A percentile compares a stretch with the other conserved stretches of the same genome.
Conservation (phyloP, 2,113 vertebrate genomes). For the Pontoporia blainvillei region DNA sequence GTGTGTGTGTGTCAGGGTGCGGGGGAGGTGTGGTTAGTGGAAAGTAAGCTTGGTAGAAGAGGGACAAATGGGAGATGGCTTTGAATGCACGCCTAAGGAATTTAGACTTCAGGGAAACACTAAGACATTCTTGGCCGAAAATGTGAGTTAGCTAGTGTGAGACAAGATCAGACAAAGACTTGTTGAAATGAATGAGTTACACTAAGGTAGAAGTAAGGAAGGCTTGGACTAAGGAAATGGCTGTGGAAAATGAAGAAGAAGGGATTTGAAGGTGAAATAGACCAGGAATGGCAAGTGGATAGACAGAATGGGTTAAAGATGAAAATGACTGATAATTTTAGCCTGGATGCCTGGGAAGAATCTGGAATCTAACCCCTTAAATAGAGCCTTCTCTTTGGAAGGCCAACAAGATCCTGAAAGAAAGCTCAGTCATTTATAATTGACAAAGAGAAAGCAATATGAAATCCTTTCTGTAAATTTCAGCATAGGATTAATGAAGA, state of each 20-base stretch:
- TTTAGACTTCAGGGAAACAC: neutral
- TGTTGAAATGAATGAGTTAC: neutral
- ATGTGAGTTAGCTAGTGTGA: neutral
- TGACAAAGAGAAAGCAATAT: neutral
- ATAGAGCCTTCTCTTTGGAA: neutral
- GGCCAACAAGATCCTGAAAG: neutral
- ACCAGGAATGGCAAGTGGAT: neutral
- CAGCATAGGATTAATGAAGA: neutral
- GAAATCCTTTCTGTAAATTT: neutral
- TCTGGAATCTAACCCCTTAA: neutral
- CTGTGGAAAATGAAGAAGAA: neutral
- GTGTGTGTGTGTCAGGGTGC: neutral
- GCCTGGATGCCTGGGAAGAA: neutral
- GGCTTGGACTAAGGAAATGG: neutral
- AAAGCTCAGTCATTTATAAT: neutral
- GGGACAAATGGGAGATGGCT: neutral
- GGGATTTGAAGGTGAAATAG: neutral
- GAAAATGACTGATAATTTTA: neutral
- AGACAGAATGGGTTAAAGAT: neutral
- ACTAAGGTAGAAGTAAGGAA: neutral
- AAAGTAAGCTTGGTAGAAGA: neutral
- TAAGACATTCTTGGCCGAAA: neutral
- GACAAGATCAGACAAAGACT: neutral
- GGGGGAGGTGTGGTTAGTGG: neutral
- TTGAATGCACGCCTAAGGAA: neutral